phyloP scores from a whole-genome alignment of 1,140 invertebrate genomes.

The Wiebesia pumilae region DNA sequence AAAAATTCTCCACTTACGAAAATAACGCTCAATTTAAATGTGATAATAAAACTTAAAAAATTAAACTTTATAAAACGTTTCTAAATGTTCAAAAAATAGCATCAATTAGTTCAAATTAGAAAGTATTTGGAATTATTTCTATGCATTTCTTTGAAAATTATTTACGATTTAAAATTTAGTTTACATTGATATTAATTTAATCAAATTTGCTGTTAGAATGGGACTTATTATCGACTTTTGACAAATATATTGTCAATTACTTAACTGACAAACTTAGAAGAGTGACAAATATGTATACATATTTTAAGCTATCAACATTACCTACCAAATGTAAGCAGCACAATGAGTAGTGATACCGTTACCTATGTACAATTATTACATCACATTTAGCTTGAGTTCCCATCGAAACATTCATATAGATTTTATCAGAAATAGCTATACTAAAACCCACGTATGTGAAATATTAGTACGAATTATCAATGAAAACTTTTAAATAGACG shows the following conservation, averaged over 20 bases:
- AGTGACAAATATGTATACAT: neutral
- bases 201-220: too few relatives aligned
- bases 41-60: neutral
- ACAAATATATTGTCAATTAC: neutral
- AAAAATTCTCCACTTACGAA: neutral
- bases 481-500: neutral
- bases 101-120: neutral
- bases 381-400: constrained; percentile 17
- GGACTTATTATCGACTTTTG: neutral
- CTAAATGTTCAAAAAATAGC: constrained; percentile 3
- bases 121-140: neutral
- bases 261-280: neutral
- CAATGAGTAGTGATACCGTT: neutral
- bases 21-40: constrained; percentile 22
- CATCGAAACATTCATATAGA: constrained; percentile 14
- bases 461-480: constrained; percentile 8
- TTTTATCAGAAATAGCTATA: neutral
- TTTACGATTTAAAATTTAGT: too few relatives aligned
- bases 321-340: constrained; percentile 6
- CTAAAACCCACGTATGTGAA: neutral
- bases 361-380: constrained; percentile 45
- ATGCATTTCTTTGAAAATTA: neutral
- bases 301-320: neutral
- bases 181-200: too few relatives aligned
- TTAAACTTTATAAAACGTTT: neutral